A percentile compares a stretch with the other conserved stretches of the same genome.
Evolutionary conservation across 2,797 vertebrate species (phyloP).

Genomic region (Malacoctenus gilli): DNA sequence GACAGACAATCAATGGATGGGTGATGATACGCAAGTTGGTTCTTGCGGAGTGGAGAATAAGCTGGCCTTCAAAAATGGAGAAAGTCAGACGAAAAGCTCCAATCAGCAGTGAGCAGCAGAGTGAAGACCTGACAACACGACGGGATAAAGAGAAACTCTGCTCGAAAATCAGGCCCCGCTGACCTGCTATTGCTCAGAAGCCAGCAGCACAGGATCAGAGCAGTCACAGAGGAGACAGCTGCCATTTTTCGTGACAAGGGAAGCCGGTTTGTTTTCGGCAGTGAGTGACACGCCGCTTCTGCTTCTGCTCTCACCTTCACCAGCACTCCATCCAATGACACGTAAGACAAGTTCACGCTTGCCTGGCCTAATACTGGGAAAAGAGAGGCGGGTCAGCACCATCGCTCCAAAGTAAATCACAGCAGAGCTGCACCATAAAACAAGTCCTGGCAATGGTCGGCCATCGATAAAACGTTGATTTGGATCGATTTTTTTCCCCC

Average conservation of each 20-base stretch:
- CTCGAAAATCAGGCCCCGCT: not conserved
- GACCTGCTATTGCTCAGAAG: not conserved
- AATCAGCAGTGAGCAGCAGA: not conserved
- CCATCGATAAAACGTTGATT: not conserved
- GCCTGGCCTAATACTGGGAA: constrained; percentile 30
- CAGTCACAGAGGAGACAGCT: not conserved
- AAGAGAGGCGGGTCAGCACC: constrained; percentile 16
- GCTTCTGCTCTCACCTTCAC: not conserved
- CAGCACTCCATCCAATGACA: constrained; percentile 20
- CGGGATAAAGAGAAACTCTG: not conserved
- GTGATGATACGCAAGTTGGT: not conserved
- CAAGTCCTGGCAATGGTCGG: constrained; percentile 2
- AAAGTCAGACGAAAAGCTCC: not conserved
- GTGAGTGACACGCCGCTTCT: not conserved
- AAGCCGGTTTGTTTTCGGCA: too few species aligned
- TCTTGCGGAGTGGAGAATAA: too few species aligned
- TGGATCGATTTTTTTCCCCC: not conserved
- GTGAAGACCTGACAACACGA: not conserved
- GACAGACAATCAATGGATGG: too few species aligned
- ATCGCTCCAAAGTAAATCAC: constrained; percentile 4
- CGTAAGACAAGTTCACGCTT: constrained; percentile 36
- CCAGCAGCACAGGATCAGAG: not conserved
- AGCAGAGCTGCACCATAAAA: constrained; percentile 10
- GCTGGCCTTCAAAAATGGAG: too few species aligned
- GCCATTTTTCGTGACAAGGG: not conserved